Percentiles rank a stretch among this genome's conserved stretches.
phyloP scores from a whole-genome alignment of 1,140 invertebrate species.

The Pristionchus pacificus region DNA sequence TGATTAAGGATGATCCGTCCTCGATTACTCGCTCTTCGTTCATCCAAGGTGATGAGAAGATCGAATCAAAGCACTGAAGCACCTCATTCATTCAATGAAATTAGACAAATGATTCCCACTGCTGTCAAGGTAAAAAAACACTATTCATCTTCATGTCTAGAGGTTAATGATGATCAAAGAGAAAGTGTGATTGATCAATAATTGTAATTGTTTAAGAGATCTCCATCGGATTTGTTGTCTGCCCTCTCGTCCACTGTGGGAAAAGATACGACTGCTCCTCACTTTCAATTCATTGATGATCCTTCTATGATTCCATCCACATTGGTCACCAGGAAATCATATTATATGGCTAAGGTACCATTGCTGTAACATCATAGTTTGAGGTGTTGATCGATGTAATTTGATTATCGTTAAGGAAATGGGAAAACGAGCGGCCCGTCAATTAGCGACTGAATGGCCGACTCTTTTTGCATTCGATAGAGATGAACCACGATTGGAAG shows the following conservation, averaged over 20 bases:
- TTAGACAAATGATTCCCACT: too few species aligned
- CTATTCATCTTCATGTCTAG: too few species aligned
- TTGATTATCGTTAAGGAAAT: slow-evolving; percentile 40
- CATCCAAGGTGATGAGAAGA: too few species aligned
- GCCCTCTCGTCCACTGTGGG: slow-evolving; percentile 51
- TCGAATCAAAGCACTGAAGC: too few species aligned
- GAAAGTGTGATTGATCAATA: too few species aligned
- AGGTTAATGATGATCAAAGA: too few species aligned
- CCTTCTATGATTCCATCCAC: slow-evolving; percentile 49
- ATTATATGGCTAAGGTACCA: slow-evolving; percentile 46
- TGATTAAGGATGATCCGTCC: too few species aligned
- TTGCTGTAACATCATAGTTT: background rate
- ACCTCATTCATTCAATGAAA: too few species aligned
- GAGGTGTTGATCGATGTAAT: background rate
- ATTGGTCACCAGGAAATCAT: slow-evolving; percentile 24
- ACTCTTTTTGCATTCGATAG: slow-evolving; percentile 55
- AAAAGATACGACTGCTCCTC: slow-evolving; percentile 50
- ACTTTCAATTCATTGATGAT: slow-evolving; percentile 55
- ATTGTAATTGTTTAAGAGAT: slow-evolving; percentile 42
- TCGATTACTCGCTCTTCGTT: too few species aligned
- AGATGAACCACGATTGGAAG: slow-evolving; percentile 46
- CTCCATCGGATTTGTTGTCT: slow-evolving; percentile 48
- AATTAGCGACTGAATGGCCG: slow-evolving; percentile 55
- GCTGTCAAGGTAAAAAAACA: too few species aligned
- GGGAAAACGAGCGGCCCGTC: slow-evolving; percentile 47